Evolutionary conservation across 2,888 invertebrate genomes (phyloP), one percentile per base, ranked within the genome.

Genomic region (Polydrusus pterygomalis): DNA sequence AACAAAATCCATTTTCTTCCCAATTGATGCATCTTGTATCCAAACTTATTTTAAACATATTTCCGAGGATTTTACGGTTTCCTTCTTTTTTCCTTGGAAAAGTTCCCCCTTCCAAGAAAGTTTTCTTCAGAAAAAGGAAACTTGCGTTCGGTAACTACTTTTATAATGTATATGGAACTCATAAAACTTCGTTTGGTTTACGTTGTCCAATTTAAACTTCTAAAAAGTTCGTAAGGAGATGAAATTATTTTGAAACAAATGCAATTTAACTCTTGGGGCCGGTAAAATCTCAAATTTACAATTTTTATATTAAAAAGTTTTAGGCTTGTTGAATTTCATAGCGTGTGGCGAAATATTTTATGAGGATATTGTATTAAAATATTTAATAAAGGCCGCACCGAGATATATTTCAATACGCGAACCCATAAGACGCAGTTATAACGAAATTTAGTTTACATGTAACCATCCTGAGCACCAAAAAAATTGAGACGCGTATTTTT

Each of bases 201-300:
- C 85, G 85, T 85, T 85, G 85, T 85, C 83, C 85, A 86, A 85
- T 85, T 85, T 85, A 85, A 85, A 85, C 77, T 81, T 81, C 85
- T 83, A 82, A 82, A 84, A 85, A 85, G 83, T 83, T 83, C 79
- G 80, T 81, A 83, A 85, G 83, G 83, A 84, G 83, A 83, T 82
- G 83, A 83, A 86, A 86, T 86, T 85, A 85, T 86, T 85, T 83
- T 81, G 85, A 85, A 85, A 85, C 85, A 85, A 86, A 86, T 83
- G 85, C 84, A 85, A 85, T 86, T 85, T 84, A 83, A 77, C 76
- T 75, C 73, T 47, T 47, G 67, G 54, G 73, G 62, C 20, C 34
- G 71, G 60, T 58, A 73, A 77, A 79, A 77, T 71, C 34, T 65
- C 68, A 78, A 75, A 78, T 74, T 77, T 62, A 77, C 74, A 68